Evolutionary conservation across 2,113 vertebrate genomes (phyloP).

Genomic region (Perognathus longimembris): DNA sequence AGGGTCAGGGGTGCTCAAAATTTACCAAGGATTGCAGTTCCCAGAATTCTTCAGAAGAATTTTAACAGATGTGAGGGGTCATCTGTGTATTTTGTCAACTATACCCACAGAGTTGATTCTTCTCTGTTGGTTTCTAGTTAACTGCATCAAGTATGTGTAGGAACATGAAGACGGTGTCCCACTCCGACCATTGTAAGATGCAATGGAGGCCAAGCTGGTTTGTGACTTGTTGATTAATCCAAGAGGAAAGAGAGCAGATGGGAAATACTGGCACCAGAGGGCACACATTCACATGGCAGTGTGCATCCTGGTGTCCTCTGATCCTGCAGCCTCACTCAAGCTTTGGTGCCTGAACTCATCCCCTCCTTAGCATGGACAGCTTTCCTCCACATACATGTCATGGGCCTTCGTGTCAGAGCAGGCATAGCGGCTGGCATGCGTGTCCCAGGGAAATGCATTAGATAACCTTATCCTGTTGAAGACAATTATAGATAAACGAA

Average conservation of each 20-base stretch:
- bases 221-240: not conserved
- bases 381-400: not conserved
- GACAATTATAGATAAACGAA: not conserved
- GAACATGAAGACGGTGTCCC: not conserved
- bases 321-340: not conserved
- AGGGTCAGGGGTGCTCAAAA: not conserved
- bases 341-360: conserved; percentile 5
- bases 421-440: not conserved
- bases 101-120: not conserved
- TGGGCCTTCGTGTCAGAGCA: not conserved
- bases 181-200: not conserved
- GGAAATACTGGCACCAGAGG: conserved; percentile 47
- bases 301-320: not conserved
- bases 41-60: not conserved
- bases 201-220: not conserved
- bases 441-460: not conserved
- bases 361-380: not conserved
- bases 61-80: not conserved
- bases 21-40: not conserved
- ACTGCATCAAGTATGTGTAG: not conserved
- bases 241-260: not conserved
- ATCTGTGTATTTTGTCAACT: not conserved
- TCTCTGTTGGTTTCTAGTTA: not conserved
- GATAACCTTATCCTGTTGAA: not conserved
- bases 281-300: not conserved